Evolutionary conservation across 2,113 vertebrate genomes (phyloP).

Genomic region (Lycaon pictus): DNA sequence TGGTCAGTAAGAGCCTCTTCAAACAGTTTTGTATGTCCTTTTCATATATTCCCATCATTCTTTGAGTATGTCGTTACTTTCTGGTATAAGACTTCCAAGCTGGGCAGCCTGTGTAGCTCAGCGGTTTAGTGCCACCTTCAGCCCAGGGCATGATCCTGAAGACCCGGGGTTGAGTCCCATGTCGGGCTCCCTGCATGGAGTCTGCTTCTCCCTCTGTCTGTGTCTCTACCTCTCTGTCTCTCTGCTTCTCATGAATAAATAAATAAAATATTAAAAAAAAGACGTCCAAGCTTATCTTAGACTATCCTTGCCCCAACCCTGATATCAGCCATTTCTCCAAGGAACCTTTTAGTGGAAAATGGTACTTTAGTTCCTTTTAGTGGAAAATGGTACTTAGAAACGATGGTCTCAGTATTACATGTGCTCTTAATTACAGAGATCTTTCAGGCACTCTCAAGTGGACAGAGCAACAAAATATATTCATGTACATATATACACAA

Average conservation of each 20-base stretch:
- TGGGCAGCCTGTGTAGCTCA: too few species aligned
- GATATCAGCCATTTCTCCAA: constrained; percentile 27
- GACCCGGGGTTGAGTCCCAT: too few species aligned
- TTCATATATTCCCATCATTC: neutral
- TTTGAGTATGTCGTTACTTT: neutral
- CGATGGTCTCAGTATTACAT: neutral
- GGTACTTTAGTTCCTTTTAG: neutral
- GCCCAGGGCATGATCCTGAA: too few species aligned
- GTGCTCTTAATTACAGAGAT: neutral
- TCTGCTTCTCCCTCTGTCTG: too few species aligned
- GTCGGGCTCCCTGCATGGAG: too few species aligned
- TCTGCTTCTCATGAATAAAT: too few species aligned
- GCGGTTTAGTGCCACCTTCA: too few species aligned
- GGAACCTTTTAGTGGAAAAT: neutral
- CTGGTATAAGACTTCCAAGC: neutral
- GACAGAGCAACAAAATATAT: neutral
- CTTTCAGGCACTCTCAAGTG: neutral
- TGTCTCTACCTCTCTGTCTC: too few species aligned
- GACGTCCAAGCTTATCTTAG: neutral
- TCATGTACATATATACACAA: neutral
- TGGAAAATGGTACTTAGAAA: constrained; percentile 29
- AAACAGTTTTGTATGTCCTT: neutral
- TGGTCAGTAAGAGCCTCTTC: neutral
- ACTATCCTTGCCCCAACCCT: neutral
- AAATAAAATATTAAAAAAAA: neutral